Evolutionary conservation across 2,888 invertebrate species (phyloP), one percentile per base, ranked within the genome.

Genomic region (Orchestes rusci): DNA sequence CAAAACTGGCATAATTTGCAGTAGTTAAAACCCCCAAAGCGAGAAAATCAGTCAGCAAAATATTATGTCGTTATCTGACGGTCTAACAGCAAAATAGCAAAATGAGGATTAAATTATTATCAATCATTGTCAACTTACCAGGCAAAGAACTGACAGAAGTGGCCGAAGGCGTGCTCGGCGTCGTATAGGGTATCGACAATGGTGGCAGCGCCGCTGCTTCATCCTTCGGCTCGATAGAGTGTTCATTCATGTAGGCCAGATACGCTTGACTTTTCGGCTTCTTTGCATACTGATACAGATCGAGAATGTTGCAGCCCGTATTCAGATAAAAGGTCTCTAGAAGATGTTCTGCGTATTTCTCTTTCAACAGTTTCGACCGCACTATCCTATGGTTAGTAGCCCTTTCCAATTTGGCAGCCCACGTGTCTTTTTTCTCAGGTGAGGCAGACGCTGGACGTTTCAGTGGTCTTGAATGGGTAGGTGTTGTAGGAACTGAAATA

Each of bases 281-380:
- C 68, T 88, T 89, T 56, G 84, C 82, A 85, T 90, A 93, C 56
- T 77, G 73, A 56, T 79, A 79, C 69, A 84, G 88, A 67, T 94
- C 93, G 79, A 90, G 82, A 74, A 92, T 80, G 70, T 89, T 88
- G 52, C 89, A 88, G 57, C 85, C 85, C 59, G 79, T 80, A 71
- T 89, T 86, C 59, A 93, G 77, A 70, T 86, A 92, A 73, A 83
- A 93, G 60, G 86, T 73, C 72, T 93, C 92, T 58, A 85, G 79
- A 58, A 83, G 77, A 70, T 83, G 80, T 65, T 88, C 87, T 56
- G 80, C 79, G 69, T 83, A 82, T 64, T 79, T 79, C 57, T 85
- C 85, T 47, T 82, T 77, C 53, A 84, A 72, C 52, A 73, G 73
- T 61, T 79, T 79, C 68, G 85, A 76, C 20, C 79, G 75, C 57